Base-by-base conservation (phyloP, 2,888 invertebrate species). In the Megalurothrips usitatus region DNA sequence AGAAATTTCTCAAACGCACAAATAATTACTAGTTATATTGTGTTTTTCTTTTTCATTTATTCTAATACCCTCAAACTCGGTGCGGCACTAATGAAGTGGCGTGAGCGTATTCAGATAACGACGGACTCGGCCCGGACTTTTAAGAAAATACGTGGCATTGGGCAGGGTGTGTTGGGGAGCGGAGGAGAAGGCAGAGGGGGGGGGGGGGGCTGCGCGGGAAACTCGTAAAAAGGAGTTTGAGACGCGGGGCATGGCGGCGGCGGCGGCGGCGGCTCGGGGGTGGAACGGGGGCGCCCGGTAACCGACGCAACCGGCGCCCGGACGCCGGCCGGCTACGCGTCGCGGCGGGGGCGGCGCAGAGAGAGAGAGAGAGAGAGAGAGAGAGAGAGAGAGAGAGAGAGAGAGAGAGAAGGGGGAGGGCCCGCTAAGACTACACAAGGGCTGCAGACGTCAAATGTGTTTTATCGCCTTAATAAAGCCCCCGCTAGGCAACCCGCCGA, bases 401-500 rank as follows among this genome's bases (percentile, higher is more conserved):
- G n/a, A n/a, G n/a, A n/a, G n/a, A 6, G 4, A 0, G 58, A 0
- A 17, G 58, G 58, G 11, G 6, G 58, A 17, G n/a, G 68, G 23
- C 26, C 11, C 23, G 68, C 68, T 75, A 75, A 75, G 68, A 75
- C 68, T 75, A 75, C 68, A 75, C 68, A 75, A 75, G 68, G 68
- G 68, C 68, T 75, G 68, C 26, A 26, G 68, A 75, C 68, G 68
- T 75, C 68, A 75, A 75, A 75, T 75, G 68, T 75, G 68, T 75
- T 75, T 75, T 75, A 75, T 75, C 68, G 68, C 68, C 68, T 75
- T 75, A 75, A 75, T 75, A 75, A 75, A 75, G 23, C 68, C 68
- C 12, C 23, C 68, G 68, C 68, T 75, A 75, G 68, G 68, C 68
- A 75, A 75, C 68, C 68, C 68, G 23, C 68, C 68, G 23, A 26